phyloP scores from a whole-genome alignment of 2,888 invertebrate species.

The Clanis bilineata region DNA sequence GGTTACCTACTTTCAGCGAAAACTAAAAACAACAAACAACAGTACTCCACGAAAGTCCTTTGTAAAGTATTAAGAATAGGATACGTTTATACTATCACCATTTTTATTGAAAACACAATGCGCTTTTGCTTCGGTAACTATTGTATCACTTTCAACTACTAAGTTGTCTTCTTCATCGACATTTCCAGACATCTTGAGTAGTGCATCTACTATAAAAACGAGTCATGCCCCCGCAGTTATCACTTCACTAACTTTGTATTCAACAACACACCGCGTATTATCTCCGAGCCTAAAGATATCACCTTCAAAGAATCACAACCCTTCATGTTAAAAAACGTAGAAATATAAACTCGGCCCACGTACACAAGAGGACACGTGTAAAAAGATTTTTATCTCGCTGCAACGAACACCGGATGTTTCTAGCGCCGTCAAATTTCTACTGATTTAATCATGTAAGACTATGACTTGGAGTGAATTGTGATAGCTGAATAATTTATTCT shows the following conservation, averaged over 20 bases:
- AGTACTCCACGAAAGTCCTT: no score
- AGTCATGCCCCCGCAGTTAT: neutral
- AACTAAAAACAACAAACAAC: no score
- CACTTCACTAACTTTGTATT: constrained; percentile 7
- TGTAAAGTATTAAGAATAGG: no score
- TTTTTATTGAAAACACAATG: no score
- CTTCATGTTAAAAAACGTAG: constrained; percentile 20
- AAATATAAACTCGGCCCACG: constrained; percentile 52
- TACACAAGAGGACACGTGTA: constrained; percentile 64
- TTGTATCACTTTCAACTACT: no score
- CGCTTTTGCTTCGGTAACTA: no score
- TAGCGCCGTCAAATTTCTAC: constrained; percentile 66
- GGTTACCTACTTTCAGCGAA: no score
- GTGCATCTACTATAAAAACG: neutral
- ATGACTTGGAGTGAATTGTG: neutral
- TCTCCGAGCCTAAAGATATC: constrained; percentile 6
- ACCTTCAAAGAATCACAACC: constrained; percentile 26
- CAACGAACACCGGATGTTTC: constrained; percentile 59
- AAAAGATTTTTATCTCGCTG: constrained; percentile 50
- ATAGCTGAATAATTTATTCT: neutral
- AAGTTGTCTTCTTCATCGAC: neutral
- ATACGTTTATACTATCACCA: no score
- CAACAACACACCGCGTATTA: neutral
- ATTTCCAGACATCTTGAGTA: neutral
- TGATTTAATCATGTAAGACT: constrained; percentile 38